Evolutionary conservation across 2,113 vertebrate genomes (phyloP).

Genomic region (Polypterus bichir): DNA sequence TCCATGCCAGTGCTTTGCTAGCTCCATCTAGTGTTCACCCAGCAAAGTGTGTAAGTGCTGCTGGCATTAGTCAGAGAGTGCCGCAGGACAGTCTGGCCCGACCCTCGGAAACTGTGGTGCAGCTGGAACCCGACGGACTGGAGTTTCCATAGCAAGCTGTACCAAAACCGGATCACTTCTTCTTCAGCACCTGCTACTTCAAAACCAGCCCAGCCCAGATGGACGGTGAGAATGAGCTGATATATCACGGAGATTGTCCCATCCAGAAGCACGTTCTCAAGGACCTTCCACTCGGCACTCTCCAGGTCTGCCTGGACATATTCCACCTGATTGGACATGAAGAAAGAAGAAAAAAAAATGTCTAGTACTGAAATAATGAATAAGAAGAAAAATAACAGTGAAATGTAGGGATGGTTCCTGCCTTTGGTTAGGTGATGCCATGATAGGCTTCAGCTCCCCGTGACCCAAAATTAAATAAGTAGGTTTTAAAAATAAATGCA

Average conservation of each 20-base stretch:
- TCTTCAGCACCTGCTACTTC: conserved; percentile 44
- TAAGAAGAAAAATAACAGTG: background rate
- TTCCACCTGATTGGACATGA: conserved; percentile 31
- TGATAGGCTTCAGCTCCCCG: too few relatives aligned
- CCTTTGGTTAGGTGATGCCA: too few relatives aligned
- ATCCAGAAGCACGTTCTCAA: conserved; percentile 48
- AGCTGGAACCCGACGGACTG: conserved; percentile 35
- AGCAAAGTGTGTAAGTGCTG: conserved; percentile 53
- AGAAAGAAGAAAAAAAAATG: background rate
- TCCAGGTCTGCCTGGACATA: conserved; percentile 48
- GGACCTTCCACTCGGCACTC: conserved; percentile 52
- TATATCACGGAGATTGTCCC: conserved; percentile 36
- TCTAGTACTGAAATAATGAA: background rate
- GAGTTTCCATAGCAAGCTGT: conserved; percentile 44
- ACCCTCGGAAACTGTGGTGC: conserved; percentile 35
- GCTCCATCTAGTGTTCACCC: conserved; percentile 37
- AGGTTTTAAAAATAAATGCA: too few relatives aligned
- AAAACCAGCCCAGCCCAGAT: conserved; percentile 57
- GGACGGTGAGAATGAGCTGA: conserved; percentile 45
- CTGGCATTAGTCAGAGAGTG: conserved; percentile 23
- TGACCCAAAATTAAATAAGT: too few relatives aligned
- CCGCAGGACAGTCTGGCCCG: conserved; percentile 35
- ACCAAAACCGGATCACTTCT: conserved; percentile 54
- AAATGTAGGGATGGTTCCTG: too few relatives aligned
- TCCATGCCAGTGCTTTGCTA: conserved; percentile 13